phyloP scores from a whole-genome alignment of 2,113 vertebrate genomes.

The Paralichthys olivaceus region DNA sequence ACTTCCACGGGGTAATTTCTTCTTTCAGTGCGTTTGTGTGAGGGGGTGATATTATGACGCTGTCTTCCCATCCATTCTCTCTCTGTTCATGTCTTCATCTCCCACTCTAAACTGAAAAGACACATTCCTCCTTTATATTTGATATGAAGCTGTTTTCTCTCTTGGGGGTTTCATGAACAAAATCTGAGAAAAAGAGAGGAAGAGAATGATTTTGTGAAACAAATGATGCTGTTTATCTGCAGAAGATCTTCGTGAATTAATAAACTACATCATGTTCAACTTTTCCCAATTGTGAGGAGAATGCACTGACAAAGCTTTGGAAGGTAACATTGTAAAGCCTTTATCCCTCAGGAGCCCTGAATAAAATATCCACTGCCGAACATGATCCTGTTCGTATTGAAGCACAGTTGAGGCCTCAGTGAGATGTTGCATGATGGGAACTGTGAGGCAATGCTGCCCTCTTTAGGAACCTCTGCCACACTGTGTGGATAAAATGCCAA shows the following conservation, averaged over 20 bases:
- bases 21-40: constrained; percentile 63
- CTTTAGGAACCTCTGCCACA: constrained; percentile 55
- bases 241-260: background rate
- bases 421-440: constrained; percentile 19
- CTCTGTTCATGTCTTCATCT: background rate
- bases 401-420: constrained; percentile 20
- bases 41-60: constrained; percentile 39
- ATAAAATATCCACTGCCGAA: background rate
- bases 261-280: background rate
- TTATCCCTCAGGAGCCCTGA: constrained; percentile 4
- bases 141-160: background rate
- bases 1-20: constrained; percentile 82
- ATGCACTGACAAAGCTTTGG: background rate
- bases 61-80: constrained; percentile 23
- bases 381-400: background rate
- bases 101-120: background rate
- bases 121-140: background rate
- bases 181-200: background rate
- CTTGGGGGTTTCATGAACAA: background rate
- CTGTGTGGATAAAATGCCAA: background rate
- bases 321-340: background rate
- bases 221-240: background rate
- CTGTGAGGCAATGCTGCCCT: constrained; percentile 77
- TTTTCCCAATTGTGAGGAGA: background rate
- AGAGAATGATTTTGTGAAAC: background rate